Evolutionary conservation across 2,888 invertebrate genomes (phyloP).

Genomic region (Idaea dimidiata): DNA sequence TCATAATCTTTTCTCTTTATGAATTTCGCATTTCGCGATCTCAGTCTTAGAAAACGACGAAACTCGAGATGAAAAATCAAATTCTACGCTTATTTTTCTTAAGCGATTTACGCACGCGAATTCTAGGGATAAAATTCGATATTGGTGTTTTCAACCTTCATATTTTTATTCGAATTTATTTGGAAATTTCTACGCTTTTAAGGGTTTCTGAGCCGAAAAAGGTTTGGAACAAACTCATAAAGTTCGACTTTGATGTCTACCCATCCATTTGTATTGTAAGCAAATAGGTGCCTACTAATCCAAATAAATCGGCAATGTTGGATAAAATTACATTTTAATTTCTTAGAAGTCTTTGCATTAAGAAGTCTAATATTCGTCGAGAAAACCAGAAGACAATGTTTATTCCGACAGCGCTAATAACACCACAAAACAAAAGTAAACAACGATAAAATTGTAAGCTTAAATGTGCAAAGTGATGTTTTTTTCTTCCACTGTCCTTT

Average conservation of each 20-base stretch:
- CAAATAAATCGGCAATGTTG: neutral
- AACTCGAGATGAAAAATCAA: neutral
- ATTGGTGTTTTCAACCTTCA: conserved; percentile 1
- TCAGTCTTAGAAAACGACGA: neutral
- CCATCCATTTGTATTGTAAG: neutral
- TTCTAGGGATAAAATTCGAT: neutral
- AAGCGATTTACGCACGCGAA: conserved; percentile 1
- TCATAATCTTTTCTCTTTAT: too few species aligned
- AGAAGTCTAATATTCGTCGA: neutral
- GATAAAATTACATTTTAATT: conserved; percentile 1
- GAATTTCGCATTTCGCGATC: neutral
- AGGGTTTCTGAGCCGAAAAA: neutral
- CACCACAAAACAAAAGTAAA: conserved; percentile 6
- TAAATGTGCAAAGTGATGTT: conserved; percentile 31
- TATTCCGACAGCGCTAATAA: conserved; percentile 6
- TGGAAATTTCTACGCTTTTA: neutral
- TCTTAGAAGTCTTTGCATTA: conserved; percentile 2
- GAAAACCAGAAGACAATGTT: neutral
- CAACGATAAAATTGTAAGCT: conserved; percentile 28
- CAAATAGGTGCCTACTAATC: neutral
- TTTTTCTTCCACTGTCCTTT: conserved; percentile 32
- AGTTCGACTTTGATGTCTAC: neutral
- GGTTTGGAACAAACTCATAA: conserved; percentile 1
- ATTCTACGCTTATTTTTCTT: neutral
- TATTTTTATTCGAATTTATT: conserved; percentile 1